phyloP scores from a whole-genome alignment of 2,113 vertebrate genomes.

The Rynchops niger region DNA sequence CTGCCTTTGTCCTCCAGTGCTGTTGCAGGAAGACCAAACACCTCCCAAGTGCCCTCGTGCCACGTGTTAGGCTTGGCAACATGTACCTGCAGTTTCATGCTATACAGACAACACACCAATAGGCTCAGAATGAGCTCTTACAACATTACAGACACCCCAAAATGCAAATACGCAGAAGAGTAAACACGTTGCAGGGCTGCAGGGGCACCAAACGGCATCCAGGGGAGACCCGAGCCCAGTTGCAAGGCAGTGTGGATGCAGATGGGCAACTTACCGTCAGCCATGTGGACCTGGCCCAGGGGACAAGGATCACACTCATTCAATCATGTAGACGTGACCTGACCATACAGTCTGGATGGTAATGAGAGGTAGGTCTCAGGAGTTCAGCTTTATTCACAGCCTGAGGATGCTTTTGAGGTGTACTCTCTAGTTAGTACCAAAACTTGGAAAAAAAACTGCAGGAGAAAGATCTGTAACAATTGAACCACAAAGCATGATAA shows the following conservation, averaged over 20 bases:
- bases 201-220: background rate
- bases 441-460: background rate
- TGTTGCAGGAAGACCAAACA: background rate
- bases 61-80: background rate
- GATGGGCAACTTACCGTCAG: background rate
- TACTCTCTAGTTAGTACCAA: background rate
- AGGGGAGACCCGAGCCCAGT: fast-evolving
- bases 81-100: background rate
- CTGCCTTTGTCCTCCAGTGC: background rate
- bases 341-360: background rate
- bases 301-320: background rate
- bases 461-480: background rate
- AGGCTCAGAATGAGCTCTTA: background rate
- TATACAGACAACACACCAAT: background rate
- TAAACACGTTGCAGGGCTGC: background rate
- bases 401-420: background rate
- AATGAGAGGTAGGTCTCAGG: background rate
- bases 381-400: background rate
- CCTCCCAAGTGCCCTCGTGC: background rate
- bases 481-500: background rate
- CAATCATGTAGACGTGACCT: background rate
- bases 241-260: background rate
- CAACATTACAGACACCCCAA: background rate
- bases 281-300: background rate
- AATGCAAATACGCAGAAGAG: background rate